Evolutionary conservation across 2,888 invertebrate species (phyloP).

Genomic region (Agrotis exclamationis): DNA sequence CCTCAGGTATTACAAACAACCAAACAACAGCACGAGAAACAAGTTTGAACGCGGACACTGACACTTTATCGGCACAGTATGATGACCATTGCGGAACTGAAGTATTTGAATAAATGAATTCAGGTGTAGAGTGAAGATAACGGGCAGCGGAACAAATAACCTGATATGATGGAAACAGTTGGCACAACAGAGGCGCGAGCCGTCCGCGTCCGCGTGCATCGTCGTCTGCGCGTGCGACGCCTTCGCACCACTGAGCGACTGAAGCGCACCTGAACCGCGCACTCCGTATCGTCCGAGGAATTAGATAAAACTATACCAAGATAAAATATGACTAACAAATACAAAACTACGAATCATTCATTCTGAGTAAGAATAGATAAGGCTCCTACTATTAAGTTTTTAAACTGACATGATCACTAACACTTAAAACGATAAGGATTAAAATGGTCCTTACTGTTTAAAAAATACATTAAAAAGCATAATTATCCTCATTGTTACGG

Average conservation of each 20-base stretch:
- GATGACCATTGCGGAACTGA: slow-evolving; percentile 22
- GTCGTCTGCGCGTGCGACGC: slow-evolving; percentile 62
- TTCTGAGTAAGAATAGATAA: slow-evolving; percentile 66
- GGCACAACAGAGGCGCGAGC: slow-evolving; percentile 63
- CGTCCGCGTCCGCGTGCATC: slow-evolving; percentile 68
- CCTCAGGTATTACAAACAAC: slow-evolving; percentile 33
- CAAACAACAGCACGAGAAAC: slow-evolving; percentile 41
- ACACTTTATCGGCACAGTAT: slow-evolving; percentile 28
- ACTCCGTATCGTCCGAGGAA: slow-evolving; percentile 71
- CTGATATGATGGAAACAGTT: slow-evolving; percentile 72
- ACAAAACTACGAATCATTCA: slow-evolving; percentile 69
- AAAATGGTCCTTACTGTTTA: slow-evolving; percentile 6
- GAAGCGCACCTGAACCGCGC: slow-evolving; percentile 54
- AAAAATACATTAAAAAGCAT: neutral
- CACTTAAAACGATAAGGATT: no score
- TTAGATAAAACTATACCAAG: slow-evolving; percentile 76
- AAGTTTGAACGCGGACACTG: slow-evolving; percentile 37
- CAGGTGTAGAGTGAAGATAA: slow-evolving; percentile 35
- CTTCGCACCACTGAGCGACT: slow-evolving; percentile 65
- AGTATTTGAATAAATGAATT: slow-evolving; percentile 33
- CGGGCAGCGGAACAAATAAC: slow-evolving; percentile 62
- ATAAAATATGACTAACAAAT: slow-evolving; percentile 83
- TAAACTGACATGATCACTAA: no score
- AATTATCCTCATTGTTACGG: neutral
- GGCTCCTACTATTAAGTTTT: neutral